These are phyloP conservation scores for Fopius arisanus DNA, from an alignment of 1,140 invertebrate genomes.

Conservation along the genomic window DNA sequence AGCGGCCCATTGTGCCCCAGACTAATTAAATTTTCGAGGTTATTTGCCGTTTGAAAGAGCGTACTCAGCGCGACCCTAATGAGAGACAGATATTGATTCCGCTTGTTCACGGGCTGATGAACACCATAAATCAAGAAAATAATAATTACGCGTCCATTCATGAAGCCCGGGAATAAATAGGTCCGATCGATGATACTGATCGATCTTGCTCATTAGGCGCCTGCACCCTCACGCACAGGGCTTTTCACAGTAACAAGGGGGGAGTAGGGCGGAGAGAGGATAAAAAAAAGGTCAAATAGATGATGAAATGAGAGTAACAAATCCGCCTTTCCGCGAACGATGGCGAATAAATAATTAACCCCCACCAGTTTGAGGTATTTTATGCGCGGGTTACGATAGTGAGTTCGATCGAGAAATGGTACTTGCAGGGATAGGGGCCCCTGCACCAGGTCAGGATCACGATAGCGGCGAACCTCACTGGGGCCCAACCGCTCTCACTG, in stretches of 20 bases:
- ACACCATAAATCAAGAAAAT: constrained; percentile 2
- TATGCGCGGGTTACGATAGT: constrained; percentile 8
- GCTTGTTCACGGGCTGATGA: neutral
- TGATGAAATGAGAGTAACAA: constrained; percentile 7
- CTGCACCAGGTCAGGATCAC: constrained; percentile 1
- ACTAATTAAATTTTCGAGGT: too few species aligned
- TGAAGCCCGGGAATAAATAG: constrained; percentile 14
- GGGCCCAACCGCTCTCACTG: neutral
- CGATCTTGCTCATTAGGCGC: constrained; percentile 28
- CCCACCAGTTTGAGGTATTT: constrained; percentile 13
- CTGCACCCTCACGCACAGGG: constrained; percentile 3
- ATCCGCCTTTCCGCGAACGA: constrained; percentile 16
- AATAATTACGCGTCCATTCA: constrained; percentile 7
- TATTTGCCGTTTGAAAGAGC: too few species aligned
- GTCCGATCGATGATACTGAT: constrained; percentile 12
- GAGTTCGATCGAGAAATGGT: constrained; percentile 22
- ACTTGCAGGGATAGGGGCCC: neutral
- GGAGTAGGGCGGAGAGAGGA: too few species aligned
- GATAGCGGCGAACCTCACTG: constrained; percentile 12
- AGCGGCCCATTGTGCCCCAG: too few species aligned
- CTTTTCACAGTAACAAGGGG: neutral
- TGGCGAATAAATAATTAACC: constrained; percentile 31
- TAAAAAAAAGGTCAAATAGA: neutral
- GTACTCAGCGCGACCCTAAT: neutral
- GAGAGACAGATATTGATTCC: neutral